Evolutionary conservation across 2,113 vertebrate species (phyloP).

Genomic region (Raphicerus campestris): DNA sequence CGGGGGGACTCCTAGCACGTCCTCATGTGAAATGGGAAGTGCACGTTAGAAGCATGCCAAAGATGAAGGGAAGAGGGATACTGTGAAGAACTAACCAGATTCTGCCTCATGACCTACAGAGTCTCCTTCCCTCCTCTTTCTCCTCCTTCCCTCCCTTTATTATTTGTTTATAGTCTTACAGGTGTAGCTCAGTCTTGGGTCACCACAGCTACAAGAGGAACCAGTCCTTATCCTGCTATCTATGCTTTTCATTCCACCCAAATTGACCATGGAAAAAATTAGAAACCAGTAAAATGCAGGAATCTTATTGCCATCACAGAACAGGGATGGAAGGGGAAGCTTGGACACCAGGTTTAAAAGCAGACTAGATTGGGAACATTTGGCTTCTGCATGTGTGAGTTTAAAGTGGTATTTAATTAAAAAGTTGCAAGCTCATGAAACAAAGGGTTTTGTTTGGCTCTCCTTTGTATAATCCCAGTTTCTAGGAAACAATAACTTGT

Average conservation of each 20-base stretch:
- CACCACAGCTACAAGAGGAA: not conserved
- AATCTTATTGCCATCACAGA: not conserved
- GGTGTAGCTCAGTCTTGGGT: not conserved
- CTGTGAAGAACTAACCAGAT: not conserved
- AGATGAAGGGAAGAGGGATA: not conserved
- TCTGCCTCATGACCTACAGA: not conserved
- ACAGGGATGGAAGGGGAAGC: not conserved
- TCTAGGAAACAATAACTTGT: conserved; percentile 71
- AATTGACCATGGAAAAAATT: not conserved
- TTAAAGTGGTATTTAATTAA: conserved; percentile 65
- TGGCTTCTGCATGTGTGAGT: conserved; percentile 54
- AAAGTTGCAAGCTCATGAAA: conserved; percentile 61
- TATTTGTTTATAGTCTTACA: not conserved
- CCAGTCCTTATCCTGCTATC: not conserved
- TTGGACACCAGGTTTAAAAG: not conserved
- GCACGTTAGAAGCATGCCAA: not conserved
- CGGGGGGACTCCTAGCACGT: not conserved
- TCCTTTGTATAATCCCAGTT: conserved; percentile 45
- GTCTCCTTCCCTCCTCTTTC: not conserved
- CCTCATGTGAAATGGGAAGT: not conserved
- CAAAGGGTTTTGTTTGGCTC: conserved; percentile 46
- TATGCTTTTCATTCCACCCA: not conserved
- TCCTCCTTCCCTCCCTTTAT: accelerated
- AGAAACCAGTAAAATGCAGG: not conserved
- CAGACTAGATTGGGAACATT: conserved; percentile 35